These are phyloP conservation scores for Chascanopsetta lugubris DNA, from an alignment of 2,113 vertebrate species.

Conservation along the genomic window DNA sequence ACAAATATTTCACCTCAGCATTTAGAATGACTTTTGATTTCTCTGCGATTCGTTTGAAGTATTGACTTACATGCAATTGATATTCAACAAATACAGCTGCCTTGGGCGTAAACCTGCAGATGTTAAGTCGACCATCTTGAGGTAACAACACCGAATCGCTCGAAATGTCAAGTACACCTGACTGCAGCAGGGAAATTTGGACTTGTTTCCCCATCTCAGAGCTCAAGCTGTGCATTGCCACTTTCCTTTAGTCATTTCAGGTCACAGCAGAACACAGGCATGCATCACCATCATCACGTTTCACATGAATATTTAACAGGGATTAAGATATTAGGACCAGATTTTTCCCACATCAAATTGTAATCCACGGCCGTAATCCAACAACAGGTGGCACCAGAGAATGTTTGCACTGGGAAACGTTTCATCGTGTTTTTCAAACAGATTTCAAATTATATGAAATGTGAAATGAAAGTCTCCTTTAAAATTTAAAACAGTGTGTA, in stretches of 20 bases:
- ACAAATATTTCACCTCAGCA: neutral
- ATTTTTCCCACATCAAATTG: neutral
- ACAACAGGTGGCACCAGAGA: neutral
- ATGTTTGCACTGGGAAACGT: neutral
- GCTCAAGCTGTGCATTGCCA: neutral
- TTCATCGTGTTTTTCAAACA: neutral
- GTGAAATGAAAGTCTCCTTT: no score
- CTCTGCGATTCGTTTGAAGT: neutral
- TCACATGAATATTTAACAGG: neutral
- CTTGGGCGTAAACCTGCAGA: conserved; percentile 7
- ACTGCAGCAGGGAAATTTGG: neutral
- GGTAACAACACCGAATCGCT: neutral
- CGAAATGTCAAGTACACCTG: neutral
- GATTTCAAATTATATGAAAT: neutral
- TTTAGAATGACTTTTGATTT: conserved; percentile 4
- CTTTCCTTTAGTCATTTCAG: neutral
- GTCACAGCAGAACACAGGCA: neutral
- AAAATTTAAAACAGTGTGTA: no score
- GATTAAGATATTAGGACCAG: neutral
- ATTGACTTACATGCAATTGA: neutral
- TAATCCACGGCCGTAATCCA: neutral
- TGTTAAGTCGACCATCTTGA: conserved; percentile 15
- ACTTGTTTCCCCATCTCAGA: neutral
- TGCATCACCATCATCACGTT: neutral
- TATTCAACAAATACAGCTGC: neutral